These are phyloP conservation scores for Melitaea athalia DNA, from an alignment of 2,888 invertebrate genomes.

Conservation along the genomic window DNA sequence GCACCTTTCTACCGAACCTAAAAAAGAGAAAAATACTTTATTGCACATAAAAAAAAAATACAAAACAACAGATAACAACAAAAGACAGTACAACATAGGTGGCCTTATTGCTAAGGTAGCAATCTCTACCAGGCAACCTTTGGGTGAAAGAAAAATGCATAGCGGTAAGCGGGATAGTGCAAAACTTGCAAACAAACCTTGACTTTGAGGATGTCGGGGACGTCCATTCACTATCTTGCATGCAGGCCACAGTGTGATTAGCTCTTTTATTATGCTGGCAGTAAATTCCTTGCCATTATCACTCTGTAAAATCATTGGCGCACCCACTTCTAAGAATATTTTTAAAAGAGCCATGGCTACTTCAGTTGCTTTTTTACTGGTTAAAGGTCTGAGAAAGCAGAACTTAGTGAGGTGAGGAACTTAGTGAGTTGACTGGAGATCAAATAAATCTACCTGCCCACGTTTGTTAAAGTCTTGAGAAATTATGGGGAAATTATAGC, in stretches of 20 bases:
- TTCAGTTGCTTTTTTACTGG: constrained; percentile 30
- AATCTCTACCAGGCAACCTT: too few species aligned
- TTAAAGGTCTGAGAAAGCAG: constrained; percentile 32
- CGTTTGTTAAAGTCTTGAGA: constrained; percentile 33
- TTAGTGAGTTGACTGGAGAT: constrained; percentile 33
- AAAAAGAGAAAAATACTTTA: too few species aligned
- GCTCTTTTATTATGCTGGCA: constrained; percentile 30
- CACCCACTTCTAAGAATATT: constrained; percentile 35
- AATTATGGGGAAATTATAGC: constrained; percentile 28
- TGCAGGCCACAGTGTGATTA: constrained; percentile 35
- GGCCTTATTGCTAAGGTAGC: too few species aligned
- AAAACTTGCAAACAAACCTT: too few species aligned
- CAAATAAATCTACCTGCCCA: constrained; percentile 28
- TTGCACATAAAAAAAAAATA: too few species aligned
- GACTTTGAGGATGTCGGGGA: too few species aligned
- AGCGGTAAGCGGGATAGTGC: too few species aligned
- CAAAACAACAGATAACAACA: too few species aligned
- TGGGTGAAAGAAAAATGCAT: too few species aligned
- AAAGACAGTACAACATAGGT: too few species aligned
- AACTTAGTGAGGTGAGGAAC: constrained; percentile 36
- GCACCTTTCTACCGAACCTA: too few species aligned
- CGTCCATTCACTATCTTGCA: constrained; percentile 38
- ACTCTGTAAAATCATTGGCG: constrained; percentile 31
- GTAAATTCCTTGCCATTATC: constrained; percentile 34
- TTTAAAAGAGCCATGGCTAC: constrained; percentile 34